phyloP scores from a whole-genome alignment of 2,797 vertebrate genomes.

The Coregonus sp. region DNA sequence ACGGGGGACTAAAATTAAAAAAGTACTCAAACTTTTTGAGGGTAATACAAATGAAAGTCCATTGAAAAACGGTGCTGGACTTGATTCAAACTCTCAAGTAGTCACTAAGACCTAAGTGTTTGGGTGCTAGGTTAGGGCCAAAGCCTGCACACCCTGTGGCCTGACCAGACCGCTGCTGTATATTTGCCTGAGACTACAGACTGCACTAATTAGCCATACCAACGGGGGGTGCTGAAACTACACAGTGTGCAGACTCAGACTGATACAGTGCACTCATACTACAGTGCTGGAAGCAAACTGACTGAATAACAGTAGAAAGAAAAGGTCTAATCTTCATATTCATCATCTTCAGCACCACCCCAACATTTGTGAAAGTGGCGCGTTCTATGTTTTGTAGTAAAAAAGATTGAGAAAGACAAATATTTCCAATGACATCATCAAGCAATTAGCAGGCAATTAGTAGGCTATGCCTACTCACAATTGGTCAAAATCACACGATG shows the following conservation, averaged over 20 bases:
- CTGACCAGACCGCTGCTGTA: not conserved
- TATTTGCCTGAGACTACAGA: not conserved
- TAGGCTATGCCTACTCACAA: too few species aligned
- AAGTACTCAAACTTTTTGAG: too few species aligned
- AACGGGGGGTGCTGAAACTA: conserved; percentile 53
- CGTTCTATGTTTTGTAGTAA: too few species aligned
- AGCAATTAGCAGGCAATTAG: too few species aligned
- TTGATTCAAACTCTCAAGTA: not conserved
- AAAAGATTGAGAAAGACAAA: too few species aligned
- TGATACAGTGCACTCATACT: not conserved
- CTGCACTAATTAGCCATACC: conserved; percentile 44
- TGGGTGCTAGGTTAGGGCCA: not conserved
- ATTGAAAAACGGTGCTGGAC: not conserved
- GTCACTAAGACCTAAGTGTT: not conserved
- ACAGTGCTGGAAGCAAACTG: conserved; percentile 44
- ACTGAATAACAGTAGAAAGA: conserved; percentile 18
- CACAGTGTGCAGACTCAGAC: conserved; percentile 2
- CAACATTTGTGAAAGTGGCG: too few species aligned
- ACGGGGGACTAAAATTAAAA: too few species aligned
- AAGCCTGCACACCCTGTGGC: not conserved
- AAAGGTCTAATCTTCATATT: too few species aligned
- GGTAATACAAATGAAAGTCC: too few species aligned
- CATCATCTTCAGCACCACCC: too few species aligned
- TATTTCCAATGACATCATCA: too few species aligned
- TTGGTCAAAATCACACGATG: too few species aligned